A percentile compares a stretch with the other conserved stretches of the same genome.
These are phyloP conservation scores for Pelodiscus sinensis DNA, from an alignment of 2,113 vertebrate species.

Conservation along the genomic window DNA sequence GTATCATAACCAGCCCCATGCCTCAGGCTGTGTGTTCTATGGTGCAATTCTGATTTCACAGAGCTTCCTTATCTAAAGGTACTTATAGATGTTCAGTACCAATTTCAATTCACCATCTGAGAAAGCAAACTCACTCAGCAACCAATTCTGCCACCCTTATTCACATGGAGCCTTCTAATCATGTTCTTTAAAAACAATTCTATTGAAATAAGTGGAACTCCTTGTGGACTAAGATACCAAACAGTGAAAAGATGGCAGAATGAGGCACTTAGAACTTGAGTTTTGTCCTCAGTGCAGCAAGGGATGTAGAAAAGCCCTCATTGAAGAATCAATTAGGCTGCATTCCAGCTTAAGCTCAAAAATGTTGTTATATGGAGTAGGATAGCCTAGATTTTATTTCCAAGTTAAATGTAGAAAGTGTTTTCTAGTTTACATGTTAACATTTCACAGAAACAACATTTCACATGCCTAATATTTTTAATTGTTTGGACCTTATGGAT, in stretches of 20 bases:
- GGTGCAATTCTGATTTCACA: not conserved
- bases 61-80: not conserved
- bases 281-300: not conserved
- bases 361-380: not conserved
- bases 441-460: slow-evolving; percentile 25
- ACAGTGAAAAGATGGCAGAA: not conserved
- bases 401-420: not conserved
- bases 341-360: slow-evolving; percentile 1
- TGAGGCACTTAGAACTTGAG: not conserved
- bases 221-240: not conserved
- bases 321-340: slow-evolving; percentile 30
- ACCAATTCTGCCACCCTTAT: not conserved
- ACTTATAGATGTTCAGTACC: not conserved
- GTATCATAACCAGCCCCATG: no score
- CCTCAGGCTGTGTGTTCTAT: not conserved
- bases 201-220: not conserved
- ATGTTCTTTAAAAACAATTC: not conserved
- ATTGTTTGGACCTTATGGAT: slow-evolving; percentile 15
- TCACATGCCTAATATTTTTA: not conserved
- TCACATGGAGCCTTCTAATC: not conserved
- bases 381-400: not conserved
- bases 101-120: not conserved
- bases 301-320: not conserved
- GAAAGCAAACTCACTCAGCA: not conserved
- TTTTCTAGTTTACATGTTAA: not conserved